Evolutionary conservation across 2,888 invertebrate species (phyloP).

Genomic region (Chromoteleia sp.): DNA sequence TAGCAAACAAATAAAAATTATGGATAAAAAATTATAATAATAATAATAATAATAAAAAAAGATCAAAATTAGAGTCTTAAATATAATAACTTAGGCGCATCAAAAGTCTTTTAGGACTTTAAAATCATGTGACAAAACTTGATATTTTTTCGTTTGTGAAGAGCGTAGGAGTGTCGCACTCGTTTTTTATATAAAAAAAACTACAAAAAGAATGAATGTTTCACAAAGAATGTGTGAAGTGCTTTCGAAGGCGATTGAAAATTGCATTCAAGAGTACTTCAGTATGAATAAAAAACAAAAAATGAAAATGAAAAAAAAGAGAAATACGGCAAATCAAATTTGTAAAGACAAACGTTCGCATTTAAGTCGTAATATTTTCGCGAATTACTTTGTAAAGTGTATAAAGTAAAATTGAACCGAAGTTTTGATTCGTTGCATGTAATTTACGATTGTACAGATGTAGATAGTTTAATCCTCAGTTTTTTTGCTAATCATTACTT

Average conservation of each 20-base stretch:
- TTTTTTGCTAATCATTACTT: constrained; percentile 53
- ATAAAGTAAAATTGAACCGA: constrained; percentile 53
- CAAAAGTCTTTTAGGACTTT: constrained; percentile 41
- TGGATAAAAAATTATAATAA: not conserved
- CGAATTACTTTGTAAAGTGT: constrained; percentile 60
- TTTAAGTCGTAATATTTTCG: constrained; percentile 55
- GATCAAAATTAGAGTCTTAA: constrained; percentile 55
- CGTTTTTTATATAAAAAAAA: constrained; percentile 45
- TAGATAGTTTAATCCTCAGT: constrained; percentile 59
- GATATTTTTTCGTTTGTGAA: constrained; percentile 52
- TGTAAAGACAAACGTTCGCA: constrained; percentile 49
- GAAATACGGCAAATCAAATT: constrained; percentile 52
- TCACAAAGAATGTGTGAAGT: constrained; percentile 24
- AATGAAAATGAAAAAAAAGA: constrained; percentile 15
- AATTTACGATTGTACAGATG: constrained; percentile 63
- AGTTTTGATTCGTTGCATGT: constrained; percentile 57
- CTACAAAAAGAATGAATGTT: constrained; percentile 32
- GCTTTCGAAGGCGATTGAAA: constrained; percentile 27
- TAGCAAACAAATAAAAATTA: constrained; percentile 36
- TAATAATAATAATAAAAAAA: too few species aligned
- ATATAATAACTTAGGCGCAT: constrained; percentile 42
- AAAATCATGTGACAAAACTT: constrained; percentile 42
- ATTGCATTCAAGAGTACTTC: constrained; percentile 27
- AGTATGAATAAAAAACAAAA: constrained; percentile 15
- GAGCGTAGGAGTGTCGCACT: constrained; percentile 40